Evolutionary conservation across 2,888 invertebrate species (phyloP).

Genomic region (Andrena bicolor): DNA sequence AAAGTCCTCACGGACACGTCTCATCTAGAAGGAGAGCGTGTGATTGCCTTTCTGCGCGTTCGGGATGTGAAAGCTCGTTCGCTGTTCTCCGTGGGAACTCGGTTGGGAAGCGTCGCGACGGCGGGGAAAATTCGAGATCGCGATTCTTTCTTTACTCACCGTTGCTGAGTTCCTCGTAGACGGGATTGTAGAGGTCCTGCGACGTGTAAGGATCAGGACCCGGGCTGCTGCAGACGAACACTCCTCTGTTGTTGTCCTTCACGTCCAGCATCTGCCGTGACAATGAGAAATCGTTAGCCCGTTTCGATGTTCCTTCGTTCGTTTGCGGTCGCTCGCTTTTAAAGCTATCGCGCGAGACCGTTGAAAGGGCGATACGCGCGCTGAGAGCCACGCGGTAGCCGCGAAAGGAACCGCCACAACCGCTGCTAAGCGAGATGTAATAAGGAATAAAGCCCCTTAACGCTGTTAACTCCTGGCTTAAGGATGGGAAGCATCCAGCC

Average conservation of each 20-base stretch:
- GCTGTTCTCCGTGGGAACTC: neutral
- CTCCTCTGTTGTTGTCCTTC: conserved; percentile 80
- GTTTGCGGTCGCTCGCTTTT: neutral
- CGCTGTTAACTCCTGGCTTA: conserved; percentile 61
- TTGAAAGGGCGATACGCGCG: conserved; percentile 21
- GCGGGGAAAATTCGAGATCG: neutral
- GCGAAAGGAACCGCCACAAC: conserved; percentile 30
- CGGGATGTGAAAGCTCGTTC: neutral
- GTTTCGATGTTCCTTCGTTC: neutral
- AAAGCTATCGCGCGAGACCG: conserved; percentile 15
- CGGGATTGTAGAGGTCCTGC: conserved; percentile 90
- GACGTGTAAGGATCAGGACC: conserved; percentile 89
- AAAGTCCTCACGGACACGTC: conserved; percentile 73
- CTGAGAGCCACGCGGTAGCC: conserved; percentile 10
- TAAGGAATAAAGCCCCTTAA: conserved; percentile 59
- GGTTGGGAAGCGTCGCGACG: neutral
- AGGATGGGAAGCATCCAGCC: conserved; percentile 32
- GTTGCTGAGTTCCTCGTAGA: conserved; percentile 93
- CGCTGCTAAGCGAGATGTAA: conserved; percentile 22
- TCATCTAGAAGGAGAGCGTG: conserved; percentile 76
- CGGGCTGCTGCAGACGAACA: conserved; percentile 86
- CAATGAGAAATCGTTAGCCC: conserved; percentile 54
- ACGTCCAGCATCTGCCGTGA: conserved; percentile 82
- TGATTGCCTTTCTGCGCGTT: conserved; percentile 43
- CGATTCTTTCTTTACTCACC: conserved; percentile 84